Base-by-base conservation (phyloP, 2,113 vertebrate genomes). In the Thermophis baileyi region DNA sequence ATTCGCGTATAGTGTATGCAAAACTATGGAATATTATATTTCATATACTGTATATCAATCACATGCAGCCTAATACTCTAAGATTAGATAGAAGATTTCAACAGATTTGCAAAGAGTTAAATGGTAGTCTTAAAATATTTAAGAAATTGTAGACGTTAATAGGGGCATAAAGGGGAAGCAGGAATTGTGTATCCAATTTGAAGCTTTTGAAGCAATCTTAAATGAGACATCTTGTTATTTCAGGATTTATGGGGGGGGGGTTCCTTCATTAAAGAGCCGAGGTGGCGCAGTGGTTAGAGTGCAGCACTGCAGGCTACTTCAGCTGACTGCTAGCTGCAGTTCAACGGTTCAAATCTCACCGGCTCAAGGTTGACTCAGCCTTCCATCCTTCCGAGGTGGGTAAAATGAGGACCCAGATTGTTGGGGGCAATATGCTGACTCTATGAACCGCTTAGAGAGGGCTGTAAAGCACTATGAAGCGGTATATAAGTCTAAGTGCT, bases 1-100 rank as follows among this genome's bases (percentile, higher is more conserved):
- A 81, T 25, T 94, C 60, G 8, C 35, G 35, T 91, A 91, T 4
- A 57, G 85, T 94, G 51, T 91, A 35, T 93, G 85, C 85, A 91
- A 63, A 89, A 91, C 90, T 44, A 93, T 53, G 94, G 96, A 93
- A 94, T 92, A 87, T 94, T 94, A 94, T 90, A 95, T 93, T 93
- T 96, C 95, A 88, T 47, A 16, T 94, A 95, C 94, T 47, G 12
- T 94, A 94, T 94, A 88, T 93, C 55, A 85, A 50, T 51, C 93
- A 35, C 92, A 92, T 93, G 2, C 88, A 18, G 81, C 95, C 81
- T 86, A 94, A 46, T 85, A 12, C 94, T 95, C 93, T 93, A 89
- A 35, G 50, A 14, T 1, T 88, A 87, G 47, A 90, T 46, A 40
- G 27, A 53, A 69, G 40, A 3, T 93, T 95, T 96, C 95, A 91